Base-by-base conservation (phyloP, 2,113 vertebrate species). In the Stomatorhinus ivindoensis region DNA sequence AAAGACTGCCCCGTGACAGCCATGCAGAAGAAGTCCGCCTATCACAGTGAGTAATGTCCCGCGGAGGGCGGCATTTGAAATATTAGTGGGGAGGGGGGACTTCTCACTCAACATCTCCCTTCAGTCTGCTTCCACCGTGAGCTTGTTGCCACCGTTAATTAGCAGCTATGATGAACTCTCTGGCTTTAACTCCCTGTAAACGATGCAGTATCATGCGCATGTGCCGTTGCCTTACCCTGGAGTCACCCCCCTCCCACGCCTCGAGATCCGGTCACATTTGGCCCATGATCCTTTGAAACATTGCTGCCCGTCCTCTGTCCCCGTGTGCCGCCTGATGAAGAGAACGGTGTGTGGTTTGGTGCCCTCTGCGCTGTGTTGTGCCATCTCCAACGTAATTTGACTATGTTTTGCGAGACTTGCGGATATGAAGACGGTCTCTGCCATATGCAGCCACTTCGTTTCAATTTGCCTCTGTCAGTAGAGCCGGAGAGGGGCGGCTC, bases 1-100 rank as follows among this genome's bases (percentile, higher is more conserved):
- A 99, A 99, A 97, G 98, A 99, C 97, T 99, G 98, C 96, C 98
- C 98, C 94, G 98, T 99, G 95, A 99, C 98, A 13, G 97, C 97
- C 96, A 98, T 99, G 97, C 98, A 99, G 97, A 99, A 99, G 97
- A 99, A 99, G 96, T 98, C 98, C 95, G 97, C 97, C 97, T 98
- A 98, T 98, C 97, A 98, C 95, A 96, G 98, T 99, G 97, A 99
- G 98, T 99, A 98, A 98, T 97, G 97, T 95, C 94, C 95, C 96
- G 96, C 96, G 95, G 91, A 92, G 94, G 95, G 97, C 96, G 94
- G 88, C 94, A 93, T 73, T 51, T 94, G 95, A 97, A 95, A 96
- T 94, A 92, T 91, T 92, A n/a, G 4, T 50, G n/a, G 85, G 47
- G 84, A n/a, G 84, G 44, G 84, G 84, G 24, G 46, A 48, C 46